These are phyloP conservation scores for Salticus scenicus DNA, from an alignment of 2,888 invertebrate genomes.

Conservation along the genomic window DNA sequence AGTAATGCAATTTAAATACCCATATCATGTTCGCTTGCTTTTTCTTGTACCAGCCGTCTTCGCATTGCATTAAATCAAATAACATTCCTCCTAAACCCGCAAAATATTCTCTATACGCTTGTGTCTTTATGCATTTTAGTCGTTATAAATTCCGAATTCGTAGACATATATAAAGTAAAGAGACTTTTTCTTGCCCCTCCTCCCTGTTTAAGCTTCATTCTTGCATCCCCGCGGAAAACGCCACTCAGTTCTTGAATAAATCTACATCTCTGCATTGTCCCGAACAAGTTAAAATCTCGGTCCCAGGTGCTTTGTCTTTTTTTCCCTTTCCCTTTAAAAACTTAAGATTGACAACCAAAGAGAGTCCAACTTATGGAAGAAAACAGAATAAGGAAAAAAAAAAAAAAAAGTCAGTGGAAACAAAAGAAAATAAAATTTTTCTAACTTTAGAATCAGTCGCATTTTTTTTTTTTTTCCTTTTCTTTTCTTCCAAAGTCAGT, in stretches of 20 bases:
- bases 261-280: conserved; percentile 8
- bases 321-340: background rate
- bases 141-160: too few relatives aligned
- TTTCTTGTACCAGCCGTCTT: too few relatives aligned
- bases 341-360: conserved; percentile 34
- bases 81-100: too few relatives aligned
- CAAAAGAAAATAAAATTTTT: conserved; percentile 23
- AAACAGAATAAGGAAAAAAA: background rate
- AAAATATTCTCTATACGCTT: too few relatives aligned
- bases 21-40: too few relatives aligned
- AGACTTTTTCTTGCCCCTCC: too few relatives aligned
- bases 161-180: too few relatives aligned
- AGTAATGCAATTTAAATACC: too few relatives aligned
- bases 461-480: background rate
- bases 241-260: background rate
- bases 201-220: background rate
- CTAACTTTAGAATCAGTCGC: conserved; percentile 28
- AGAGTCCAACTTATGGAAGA: conserved; percentile 13
- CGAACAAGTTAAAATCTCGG: background rate
- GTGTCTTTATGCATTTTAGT: too few relatives aligned
- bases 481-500: background rate
- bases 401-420: background rate
- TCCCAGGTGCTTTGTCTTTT: conserved; percentile 19
- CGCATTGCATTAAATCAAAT: too few relatives aligned
- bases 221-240: too few relatives aligned